Evolutionary conservation across 2,797 vertebrate genomes (phyloP).

Genomic region (Nasua narica): DNA sequence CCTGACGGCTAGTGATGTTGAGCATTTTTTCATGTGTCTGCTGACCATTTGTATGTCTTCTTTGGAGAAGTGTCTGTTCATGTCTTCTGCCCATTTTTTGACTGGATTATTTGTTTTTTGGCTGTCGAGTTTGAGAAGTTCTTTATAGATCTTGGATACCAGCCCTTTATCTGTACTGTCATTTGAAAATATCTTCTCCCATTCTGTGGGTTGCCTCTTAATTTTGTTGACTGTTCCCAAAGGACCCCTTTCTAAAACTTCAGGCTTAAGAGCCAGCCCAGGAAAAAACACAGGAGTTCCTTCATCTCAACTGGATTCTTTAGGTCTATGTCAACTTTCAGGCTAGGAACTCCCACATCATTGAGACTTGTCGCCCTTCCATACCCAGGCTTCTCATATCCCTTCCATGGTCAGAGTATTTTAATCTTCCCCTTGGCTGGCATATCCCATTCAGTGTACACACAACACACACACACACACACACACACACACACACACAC

Average conservation of each 20-base stretch:
- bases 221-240: neutral
- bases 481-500: neutral
- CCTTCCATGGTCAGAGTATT: neutral
- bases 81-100: no score
- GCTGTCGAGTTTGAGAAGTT: no score
- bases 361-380: neutral
- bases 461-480: neutral
- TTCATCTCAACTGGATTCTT: neutral
- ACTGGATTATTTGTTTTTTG: no score
- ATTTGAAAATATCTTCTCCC: no score
- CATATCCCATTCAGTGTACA: neutral
- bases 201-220: no score
- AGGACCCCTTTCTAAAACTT: accelerated
- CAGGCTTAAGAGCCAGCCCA: neutral
- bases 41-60: no score
- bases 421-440: neutral
- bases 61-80: no score
- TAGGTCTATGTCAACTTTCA: neutral
- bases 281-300: neutral
- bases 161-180: no score
- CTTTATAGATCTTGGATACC: no score
- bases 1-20: no score
- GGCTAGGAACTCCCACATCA: neutral
- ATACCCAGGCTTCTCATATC: neutral
- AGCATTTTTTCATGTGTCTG: no score